These are phyloP conservation scores for Diceros bicornis DNA, from an alignment of 2,797 vertebrate species.

Conservation along the genomic window DNA sequence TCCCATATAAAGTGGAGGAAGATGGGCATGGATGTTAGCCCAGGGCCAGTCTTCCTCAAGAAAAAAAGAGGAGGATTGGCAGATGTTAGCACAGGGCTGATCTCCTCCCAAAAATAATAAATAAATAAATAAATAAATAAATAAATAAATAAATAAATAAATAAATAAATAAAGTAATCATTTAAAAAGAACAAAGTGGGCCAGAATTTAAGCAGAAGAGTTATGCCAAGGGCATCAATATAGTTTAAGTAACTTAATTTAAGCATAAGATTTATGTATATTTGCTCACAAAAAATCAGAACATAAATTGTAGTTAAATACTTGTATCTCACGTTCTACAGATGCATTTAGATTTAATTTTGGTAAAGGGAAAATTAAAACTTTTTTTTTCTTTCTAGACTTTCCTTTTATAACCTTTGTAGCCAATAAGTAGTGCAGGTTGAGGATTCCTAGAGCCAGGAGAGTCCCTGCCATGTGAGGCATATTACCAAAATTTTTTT, in stretches of 20 bases:
- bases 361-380: not conserved
- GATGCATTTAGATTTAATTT: conserved; percentile 53
- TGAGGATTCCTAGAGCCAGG: not conserved
- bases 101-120: no score
- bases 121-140: not conserved
- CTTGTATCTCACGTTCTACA: not conserved
- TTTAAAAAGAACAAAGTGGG: conserved; percentile 3
- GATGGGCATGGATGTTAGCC: no score
- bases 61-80: no score
- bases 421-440: not conserved
- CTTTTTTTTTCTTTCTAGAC: not conserved
- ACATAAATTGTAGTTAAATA: conserved; percentile 19
- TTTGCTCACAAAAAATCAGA: not conserved
- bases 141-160: no score
- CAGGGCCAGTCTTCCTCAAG: no score
- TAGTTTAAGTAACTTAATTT: not conserved
- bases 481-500: not conserved
- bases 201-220: not conserved
- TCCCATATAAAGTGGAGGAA: no score
- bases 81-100: no score
- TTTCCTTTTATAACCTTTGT: not conserved
- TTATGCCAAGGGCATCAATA: not conserved
- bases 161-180: not conserved
- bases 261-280: not conserved
- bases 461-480: not conserved